Conservation (phyloP, 2,113 vertebrate species). For the Pluvialis apricaria region DNA sequence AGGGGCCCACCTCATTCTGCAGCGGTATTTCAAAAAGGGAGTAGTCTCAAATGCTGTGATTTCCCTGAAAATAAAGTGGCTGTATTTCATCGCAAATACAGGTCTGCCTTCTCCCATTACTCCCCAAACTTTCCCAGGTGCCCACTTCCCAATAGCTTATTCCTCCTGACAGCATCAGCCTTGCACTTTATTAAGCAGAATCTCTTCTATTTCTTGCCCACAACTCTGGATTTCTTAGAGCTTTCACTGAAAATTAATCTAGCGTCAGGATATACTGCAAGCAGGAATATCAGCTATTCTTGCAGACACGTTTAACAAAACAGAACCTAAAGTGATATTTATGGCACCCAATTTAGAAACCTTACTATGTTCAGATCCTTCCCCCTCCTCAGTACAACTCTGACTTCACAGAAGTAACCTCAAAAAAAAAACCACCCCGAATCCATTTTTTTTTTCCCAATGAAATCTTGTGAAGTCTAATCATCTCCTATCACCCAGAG, state of each 20-base stretch:
- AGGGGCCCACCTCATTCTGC: neutral
- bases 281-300: neutral
- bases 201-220: neutral
- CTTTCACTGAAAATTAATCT: neutral
- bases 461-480: neutral
- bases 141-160: neutral
- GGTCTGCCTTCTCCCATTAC: rapidly evolving
- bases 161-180: neutral
- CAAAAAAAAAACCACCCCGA: neutral
- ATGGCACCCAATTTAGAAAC: neutral
- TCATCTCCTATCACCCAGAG: neutral
- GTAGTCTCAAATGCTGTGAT: neutral
- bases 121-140: neutral
- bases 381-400: neutral
- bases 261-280: neutral
- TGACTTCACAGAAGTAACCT: neutral
- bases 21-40: neutral
- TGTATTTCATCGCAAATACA: neutral
- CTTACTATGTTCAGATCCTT: neutral
- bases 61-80: rapidly evolving
- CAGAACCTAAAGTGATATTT: neutral
- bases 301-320: neutral
- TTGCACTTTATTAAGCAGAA: neutral
- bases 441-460: neutral
- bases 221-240: neutral